Base-by-base conservation (phyloP, 1,140 invertebrate genomes). In the Tetragnatha versicolor region DNA sequence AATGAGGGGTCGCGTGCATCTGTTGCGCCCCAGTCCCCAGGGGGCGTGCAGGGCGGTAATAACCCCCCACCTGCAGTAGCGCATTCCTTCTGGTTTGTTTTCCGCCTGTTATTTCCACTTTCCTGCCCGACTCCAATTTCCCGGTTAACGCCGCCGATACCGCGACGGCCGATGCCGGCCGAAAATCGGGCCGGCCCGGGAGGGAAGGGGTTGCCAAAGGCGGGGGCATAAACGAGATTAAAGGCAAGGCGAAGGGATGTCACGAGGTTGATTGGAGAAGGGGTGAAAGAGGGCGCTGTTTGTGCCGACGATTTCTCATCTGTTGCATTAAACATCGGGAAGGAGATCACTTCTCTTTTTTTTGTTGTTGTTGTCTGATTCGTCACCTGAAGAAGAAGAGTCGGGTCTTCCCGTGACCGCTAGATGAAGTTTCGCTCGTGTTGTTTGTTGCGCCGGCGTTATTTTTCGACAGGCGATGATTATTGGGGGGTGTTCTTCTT, bases 241-340 rank as follows among this genome's bases (percentile, higher is more conserved):
- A 42, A 42, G 61, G 61, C n/a, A 17, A 1, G 61, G 61, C 37
- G 61, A 20, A 7, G 61, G 42, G 61, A 39, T 65, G 61, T 65
- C 61, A 65, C 61, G 33, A 22, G 42, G 25, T 31, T 65, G 61
- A 65, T 65, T 65, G 61, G 61, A 37, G 42, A 65, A 65, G 61
- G 25, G 37, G 60, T 42, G 22, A 65, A 37, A n/a, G 33, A 20
- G 14, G 58, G 1, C 42, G 12, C 33, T 65, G 61, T 31, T 20
- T 31, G 33, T 39, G 61, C 42, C 61, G 22, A 33, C 25, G 33
- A 12, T 14, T 27, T 14, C 61, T 65, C 61, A 65, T 65, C 61
- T 65, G 61, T 65, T 65, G 61, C 61, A 65, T 65, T 65, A 65
- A 65, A 65, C 61, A 65, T 65, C 33, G 61, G 31, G 33, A 39